These are phyloP conservation scores for Odocoileus hemionus DNA, from an alignment of 2,113 vertebrate genomes.

Conservation along the genomic window DNA sequence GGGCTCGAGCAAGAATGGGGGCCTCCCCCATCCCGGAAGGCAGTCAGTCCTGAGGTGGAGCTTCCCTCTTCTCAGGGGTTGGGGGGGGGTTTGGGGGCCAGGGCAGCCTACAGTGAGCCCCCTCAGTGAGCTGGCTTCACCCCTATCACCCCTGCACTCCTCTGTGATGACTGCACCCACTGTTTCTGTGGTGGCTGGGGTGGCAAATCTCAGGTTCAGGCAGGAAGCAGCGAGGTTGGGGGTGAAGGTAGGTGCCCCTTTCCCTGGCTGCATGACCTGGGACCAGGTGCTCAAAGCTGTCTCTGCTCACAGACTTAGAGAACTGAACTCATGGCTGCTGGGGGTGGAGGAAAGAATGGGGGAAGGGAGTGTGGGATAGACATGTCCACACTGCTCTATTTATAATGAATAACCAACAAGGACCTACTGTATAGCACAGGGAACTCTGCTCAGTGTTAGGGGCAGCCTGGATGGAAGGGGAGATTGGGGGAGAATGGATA, in stretches of 20 bases:
- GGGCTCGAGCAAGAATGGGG: rapidly evolving
- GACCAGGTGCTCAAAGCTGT: background rate
- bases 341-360: background rate
- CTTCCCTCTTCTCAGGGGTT: no score
- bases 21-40: background rate
- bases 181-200: background rate
- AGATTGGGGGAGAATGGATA: background rate
- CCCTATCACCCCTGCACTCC: rapidly evolving
- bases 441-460: background rate
- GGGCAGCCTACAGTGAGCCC: no score
- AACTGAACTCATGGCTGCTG: background rate
- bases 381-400: background rate
- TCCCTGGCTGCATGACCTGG: background rate
- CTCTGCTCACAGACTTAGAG: background rate
- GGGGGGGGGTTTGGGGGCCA: background rate
- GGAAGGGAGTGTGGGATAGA: background rate
- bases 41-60: background rate
- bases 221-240: rapidly evolving
- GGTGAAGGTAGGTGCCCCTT: rapidly evolving
- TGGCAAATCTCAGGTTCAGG: background rate
- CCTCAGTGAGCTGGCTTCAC: background rate
- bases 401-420: background rate
- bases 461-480: background rate
- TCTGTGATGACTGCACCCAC: no score
- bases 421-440: background rate